Conservation (phyloP, 2,113 vertebrate species). For the Stegastes partitus region DNA sequence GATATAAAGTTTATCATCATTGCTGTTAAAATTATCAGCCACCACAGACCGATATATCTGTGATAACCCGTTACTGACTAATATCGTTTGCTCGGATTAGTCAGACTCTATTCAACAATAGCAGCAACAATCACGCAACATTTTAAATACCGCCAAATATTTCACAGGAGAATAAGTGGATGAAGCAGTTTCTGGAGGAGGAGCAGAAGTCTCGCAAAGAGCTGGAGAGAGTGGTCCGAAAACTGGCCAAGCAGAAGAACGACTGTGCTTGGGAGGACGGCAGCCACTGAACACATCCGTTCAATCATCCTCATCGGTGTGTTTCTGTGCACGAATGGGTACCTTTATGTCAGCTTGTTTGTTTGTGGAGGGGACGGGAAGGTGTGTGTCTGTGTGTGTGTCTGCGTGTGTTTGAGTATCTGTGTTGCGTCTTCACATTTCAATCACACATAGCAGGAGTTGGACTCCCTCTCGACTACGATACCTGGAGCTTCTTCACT, state of each 20-base stretch:
- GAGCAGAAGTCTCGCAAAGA: conserved; percentile 97
- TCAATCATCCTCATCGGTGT: conserved; percentile 50
- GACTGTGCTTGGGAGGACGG: conserved; percentile 91
- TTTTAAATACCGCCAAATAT: neutral
- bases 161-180: conserved; percentile 94
- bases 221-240: conserved; percentile 93
- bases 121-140: too few species aligned
- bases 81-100: neutral
- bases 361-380: conserved; percentile 24
- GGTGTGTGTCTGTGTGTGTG: conserved; percentile 37
- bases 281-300: conserved; percentile 80
- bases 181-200: conserved; percentile 98
- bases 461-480: conserved; percentile 4
- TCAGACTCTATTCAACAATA: neutral
- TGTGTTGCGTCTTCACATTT: conserved; percentile 55
- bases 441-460: conserved; percentile 42
- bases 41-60: neutral
- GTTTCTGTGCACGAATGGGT: neutral
- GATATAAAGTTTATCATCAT: too few species aligned
- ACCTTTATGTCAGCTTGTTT: conserved; percentile 37
- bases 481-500: conserved; percentile 15
- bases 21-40: neutral
- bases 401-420: conserved; percentile 41
- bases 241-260: conserved; percentile 94
- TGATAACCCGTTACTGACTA: neutral